Evolutionary conservation across 2,888 invertebrate species (phyloP).

Genomic region (Cyclophora albipunctata): DNA sequence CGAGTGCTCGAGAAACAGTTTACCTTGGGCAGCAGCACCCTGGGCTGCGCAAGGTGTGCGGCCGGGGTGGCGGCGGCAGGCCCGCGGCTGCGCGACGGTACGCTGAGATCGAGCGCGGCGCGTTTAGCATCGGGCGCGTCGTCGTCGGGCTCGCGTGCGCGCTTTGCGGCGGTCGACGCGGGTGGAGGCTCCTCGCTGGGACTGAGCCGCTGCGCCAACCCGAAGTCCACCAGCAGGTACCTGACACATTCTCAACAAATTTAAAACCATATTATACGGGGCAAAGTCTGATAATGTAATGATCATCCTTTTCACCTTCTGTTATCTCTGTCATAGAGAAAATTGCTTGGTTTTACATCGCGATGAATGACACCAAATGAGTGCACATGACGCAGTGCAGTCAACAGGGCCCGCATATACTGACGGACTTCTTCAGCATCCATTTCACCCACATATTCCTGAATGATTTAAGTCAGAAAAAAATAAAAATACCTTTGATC

Average conservation of each 20-base stretch:
- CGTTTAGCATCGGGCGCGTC: slow-evolving; percentile 22
- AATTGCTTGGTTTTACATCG: slow-evolving; percentile 94
- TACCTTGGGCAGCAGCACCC: not conserved
- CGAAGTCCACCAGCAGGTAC: slow-evolving; percentile 91
- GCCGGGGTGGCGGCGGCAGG: slow-evolving; percentile 1
- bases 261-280: too few species aligned
- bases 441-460: slow-evolving; percentile 86
- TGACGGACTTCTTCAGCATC: slow-evolving; percentile 79
- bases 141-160: too few species aligned
- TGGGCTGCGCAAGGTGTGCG: slow-evolving; percentile 1
- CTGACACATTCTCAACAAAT: slow-evolving; percentile 37
- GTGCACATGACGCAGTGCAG: slow-evolving; percentile 87
- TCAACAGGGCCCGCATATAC: slow-evolving; percentile 87
- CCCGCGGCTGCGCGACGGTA: slow-evolving; percentile 13
- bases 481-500: not conserved
- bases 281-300: too few species aligned
- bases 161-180: slow-evolving; percentile 47
- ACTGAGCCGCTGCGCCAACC: slow-evolving; percentile 82
- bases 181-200: slow-evolving; percentile 22
- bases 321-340: slow-evolving; percentile 85
- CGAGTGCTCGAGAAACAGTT: too few species aligned
- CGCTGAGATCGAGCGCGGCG: slow-evolving; percentile 46
- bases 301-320: slow-evolving; percentile 53
- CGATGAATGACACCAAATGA: slow-evolving; percentile 89
- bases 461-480: slow-evolving; percentile 24